Conservation (phyloP, 64 coral and sea anemone species). For the Catalaphyllia jardinei region DNA sequence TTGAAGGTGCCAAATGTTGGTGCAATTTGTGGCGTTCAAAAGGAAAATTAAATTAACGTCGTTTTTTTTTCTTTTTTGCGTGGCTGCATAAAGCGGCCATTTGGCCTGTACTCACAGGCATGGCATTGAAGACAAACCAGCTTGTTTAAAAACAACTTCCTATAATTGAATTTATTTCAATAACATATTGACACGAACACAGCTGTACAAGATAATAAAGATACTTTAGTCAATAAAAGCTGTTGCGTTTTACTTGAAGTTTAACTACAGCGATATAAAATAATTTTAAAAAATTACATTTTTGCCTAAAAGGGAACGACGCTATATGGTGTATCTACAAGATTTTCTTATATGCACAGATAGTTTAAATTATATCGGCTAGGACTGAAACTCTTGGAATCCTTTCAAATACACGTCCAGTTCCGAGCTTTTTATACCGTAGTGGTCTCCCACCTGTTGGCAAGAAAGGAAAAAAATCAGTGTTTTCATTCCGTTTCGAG, state of each 20-base stretch:
- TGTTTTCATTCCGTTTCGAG: background rate
- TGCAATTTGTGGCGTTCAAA: background rate
- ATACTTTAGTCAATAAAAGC: slow-evolving; percentile 44
- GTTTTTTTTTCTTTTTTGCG: background rate
- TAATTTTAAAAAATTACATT: background rate
- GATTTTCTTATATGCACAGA: slow-evolving; percentile 15
- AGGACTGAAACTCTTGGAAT: slow-evolving; percentile 61
- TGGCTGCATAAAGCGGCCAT: background rate
- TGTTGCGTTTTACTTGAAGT: slow-evolving; percentile 24
- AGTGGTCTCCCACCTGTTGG: slow-evolving; percentile 80
- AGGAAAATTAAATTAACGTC: background rate
- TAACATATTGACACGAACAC: slow-evolving; percentile 40
- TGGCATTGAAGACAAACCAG: background rate
- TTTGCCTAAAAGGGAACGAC: background rate
- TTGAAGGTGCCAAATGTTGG: background rate
- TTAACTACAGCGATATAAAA: slow-evolving; percentile 4
- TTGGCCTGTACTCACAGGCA: background rate
- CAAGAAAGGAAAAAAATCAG: slow-evolving; percentile 10
- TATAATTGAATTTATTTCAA: slow-evolving; percentile 42
- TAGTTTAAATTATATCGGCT: slow-evolving; percentile 20
- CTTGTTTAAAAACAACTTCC: slow-evolving; percentile 31
- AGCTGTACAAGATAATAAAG: slow-evolving; percentile 39
- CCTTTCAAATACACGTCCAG: slow-evolving; percentile 87
- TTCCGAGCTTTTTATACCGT: slow-evolving; percentile 91
- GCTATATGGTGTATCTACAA: slow-evolving; percentile 21